Conservation (phyloP, 2,113 vertebrate species). For the Artemisiospiza belli region DNA sequence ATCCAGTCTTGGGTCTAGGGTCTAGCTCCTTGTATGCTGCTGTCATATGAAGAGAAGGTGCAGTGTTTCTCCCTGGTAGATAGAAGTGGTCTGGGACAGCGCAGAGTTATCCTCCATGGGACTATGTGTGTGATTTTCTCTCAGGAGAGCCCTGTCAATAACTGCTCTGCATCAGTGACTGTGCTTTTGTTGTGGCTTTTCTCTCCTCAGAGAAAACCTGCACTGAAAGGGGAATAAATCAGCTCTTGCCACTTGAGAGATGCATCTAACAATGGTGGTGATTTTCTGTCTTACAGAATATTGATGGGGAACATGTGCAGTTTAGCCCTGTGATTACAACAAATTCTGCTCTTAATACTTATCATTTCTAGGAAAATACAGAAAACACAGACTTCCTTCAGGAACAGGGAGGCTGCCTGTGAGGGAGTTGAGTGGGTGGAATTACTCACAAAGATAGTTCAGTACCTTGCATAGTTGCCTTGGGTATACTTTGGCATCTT, state of each 20-base stretch:
- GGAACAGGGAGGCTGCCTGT: neutral
- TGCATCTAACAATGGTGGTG: neutral
- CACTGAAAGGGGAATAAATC: neutral
- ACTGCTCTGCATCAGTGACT: neutral
- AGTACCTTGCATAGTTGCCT: neutral
- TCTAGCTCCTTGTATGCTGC: neutral
- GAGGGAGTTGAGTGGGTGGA: neutral
- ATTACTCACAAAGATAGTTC: neutral
- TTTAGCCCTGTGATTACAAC: neutral
- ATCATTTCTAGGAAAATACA: neutral
- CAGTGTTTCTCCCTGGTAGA: neutral
- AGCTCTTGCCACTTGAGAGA: neutral
- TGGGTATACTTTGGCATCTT: neutral
- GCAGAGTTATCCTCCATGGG: neutral
- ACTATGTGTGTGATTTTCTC: neutral
- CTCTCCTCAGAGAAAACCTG: neutral
- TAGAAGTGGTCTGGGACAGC: neutral
- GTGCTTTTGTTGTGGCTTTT: neutral
- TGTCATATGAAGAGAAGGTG: neutral
- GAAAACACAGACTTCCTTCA: neutral
- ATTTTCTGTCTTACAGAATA: neutral
- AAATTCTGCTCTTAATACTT: neutral
- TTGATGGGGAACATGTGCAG: neutral
- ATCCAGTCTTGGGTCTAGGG: neutral
- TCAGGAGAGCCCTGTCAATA: neutral